These are phyloP conservation scores for Dreissena polymorpha DNA, from an alignment of 1,140 invertebrate genomes.

Conservation along the genomic window DNA sequence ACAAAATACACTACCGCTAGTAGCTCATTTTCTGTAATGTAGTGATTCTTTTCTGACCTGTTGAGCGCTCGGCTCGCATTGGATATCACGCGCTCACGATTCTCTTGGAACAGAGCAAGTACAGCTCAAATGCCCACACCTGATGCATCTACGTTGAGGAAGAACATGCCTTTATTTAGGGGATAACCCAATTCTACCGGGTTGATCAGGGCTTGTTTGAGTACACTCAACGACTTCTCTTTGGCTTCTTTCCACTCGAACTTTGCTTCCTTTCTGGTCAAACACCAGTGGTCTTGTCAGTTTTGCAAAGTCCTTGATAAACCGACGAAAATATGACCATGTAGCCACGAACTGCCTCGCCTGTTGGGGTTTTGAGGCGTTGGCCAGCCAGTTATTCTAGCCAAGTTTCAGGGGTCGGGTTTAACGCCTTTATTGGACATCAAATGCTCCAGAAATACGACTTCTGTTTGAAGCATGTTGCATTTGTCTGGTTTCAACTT, in stretches of 20 bases:
- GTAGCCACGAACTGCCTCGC: slow-evolving; percentile 58
- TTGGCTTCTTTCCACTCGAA: slow-evolving; percentile 57
- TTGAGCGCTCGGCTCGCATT: slow-evolving; percentile 61
- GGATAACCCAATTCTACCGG: slow-evolving; percentile 57
- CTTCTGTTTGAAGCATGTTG: too few relatives aligned
- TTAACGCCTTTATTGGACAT: too few relatives aligned
- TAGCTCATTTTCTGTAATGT: slow-evolving; percentile 31
- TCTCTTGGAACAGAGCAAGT: slow-evolving; percentile 65
- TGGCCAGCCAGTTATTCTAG: too few relatives aligned
- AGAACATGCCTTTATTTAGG: slow-evolving; percentile 42
- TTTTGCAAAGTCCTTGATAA: too few relatives aligned
- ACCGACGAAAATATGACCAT: slow-evolving; percentile 45
- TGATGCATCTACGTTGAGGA: slow-evolving; percentile 68
- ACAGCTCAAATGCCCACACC: slow-evolving; percentile 67
- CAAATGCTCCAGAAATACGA: too few relatives aligned
- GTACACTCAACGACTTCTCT: slow-evolving; percentile 55
- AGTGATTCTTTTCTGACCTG: too few relatives aligned
- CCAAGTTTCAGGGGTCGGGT: too few relatives aligned
- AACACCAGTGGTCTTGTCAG: slow-evolving; percentile 50
- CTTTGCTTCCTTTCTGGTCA: slow-evolving; percentile 43
- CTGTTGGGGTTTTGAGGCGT: too few relatives aligned
- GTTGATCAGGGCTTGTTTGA: slow-evolving; percentile 55
- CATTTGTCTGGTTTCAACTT: too few relatives aligned
- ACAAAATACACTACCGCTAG: slow-evolving; percentile 16
- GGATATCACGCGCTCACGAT: slow-evolving; percentile 60